Base-by-base conservation (phyloP, 2,888 invertebrate species). In the Uloborus plumipes region DNA sequence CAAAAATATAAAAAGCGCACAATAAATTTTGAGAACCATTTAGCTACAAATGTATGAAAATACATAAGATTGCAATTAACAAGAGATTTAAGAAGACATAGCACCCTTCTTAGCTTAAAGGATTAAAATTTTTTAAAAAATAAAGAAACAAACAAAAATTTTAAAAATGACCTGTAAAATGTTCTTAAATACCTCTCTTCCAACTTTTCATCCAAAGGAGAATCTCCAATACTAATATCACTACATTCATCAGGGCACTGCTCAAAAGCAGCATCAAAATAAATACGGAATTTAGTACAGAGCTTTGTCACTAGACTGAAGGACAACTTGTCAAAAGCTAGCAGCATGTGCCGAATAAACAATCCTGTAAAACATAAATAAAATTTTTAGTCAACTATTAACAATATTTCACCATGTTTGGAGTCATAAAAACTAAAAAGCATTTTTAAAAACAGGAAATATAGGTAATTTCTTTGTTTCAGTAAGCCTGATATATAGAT, bases 261-360 rank as follows among this genome's bases (percentile, higher is more conserved):
- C 49, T 20, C 70, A 69, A 85, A 85, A 4, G 78, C 74, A 49
- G 78, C 85, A 49, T 92, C 91, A 87, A 93, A 94, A 88, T 94
- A 95, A 7, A 91, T 88, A 86, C 92, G 92, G 87, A 93, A 94
- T 85, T 93, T 92, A 86, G 93, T 92, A 88, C 93, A 94, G 39
- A 96, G 90, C 53, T 92, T 91, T 65, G 94, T 93, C 81, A 95
- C 93, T 91, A 95, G 94, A 53, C 94, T 93, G 90, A 97, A 97
- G 18, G 94, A 92, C 85, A 96, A 90, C 88, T 94, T 94, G 87
- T 96, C 95, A 88, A 96, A 92, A 85, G 94, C 93, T 0, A 96
- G 91, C 85, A 94, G 92, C 88, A 96, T 93, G 87, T 96, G 91
- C 84, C 96, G 91, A 84, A 97, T 91, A 89, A 94, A 97, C 85